A percentile compares a stretch with the other conserved stretches of the same genome.
These are phyloP conservation scores for Drosophila pallidifrons DNA, from an alignment of 1,140 invertebrate species.

Conservation along the genomic window DNA sequence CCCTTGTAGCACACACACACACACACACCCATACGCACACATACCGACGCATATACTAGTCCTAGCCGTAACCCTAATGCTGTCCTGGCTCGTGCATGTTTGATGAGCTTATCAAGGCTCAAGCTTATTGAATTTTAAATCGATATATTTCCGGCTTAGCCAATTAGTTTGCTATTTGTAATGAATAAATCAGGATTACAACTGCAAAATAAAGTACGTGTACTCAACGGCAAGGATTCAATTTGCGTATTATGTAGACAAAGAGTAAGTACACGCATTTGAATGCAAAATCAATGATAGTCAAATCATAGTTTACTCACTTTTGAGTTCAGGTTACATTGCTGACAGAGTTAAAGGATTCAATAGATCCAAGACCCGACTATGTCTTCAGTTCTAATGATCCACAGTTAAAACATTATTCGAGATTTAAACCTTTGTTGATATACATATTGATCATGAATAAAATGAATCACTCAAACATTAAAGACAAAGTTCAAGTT, in stretches of 20 bases:
- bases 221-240: too few species aligned
- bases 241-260: too few species aligned
- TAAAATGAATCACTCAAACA: conserved; percentile 57
- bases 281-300: too few species aligned
- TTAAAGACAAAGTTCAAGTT: conserved; percentile 70
- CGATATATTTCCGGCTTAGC: conserved; percentile 66
- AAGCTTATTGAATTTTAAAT: conserved; percentile 74
- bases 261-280: too few species aligned
- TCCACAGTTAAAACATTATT: not conserved
- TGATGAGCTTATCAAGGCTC: conserved; percentile 78
- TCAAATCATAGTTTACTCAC: too few species aligned
- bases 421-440: conserved; percentile 6
- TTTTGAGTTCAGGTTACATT: too few species aligned
- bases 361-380: too few species aligned
- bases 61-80: not conserved
- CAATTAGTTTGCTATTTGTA: conserved; percentile 73
- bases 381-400: too few species aligned
- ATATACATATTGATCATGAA: conserved; percentile 48
- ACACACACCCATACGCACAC: conserved; percentile 33
- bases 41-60: not conserved
- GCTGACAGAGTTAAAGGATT: too few species aligned
- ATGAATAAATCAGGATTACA: conserved; percentile 58
- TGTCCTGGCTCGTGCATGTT: conserved; percentile 57
- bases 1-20: conserved; percentile 39
- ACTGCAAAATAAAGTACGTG: too few species aligned